These are phyloP conservation scores for Theretra japonica DNA, from an alignment of 2,888 invertebrate species.

Conservation along the genomic window DNA sequence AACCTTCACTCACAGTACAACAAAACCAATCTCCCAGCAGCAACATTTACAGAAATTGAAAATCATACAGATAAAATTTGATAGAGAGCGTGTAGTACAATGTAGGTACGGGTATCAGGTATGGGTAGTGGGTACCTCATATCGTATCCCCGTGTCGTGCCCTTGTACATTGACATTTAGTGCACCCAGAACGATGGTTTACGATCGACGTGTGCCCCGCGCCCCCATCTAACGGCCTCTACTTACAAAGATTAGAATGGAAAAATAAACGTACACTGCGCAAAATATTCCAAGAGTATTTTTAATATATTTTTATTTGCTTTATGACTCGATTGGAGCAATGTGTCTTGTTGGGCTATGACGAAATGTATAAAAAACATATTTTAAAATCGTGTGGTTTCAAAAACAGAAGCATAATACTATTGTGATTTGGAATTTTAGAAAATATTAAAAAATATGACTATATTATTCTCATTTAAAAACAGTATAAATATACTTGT, in stretches of 20 bases:
- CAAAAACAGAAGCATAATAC: too few species aligned
- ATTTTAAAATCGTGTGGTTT: too few species aligned
- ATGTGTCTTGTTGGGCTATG: too few species aligned
- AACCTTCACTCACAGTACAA: too few species aligned
- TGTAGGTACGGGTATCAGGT: slow-evolving; percentile 22
- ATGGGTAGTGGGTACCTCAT: neutral
- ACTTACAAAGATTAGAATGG: slow-evolving; percentile 39
- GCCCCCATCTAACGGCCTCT: slow-evolving; percentile 41
- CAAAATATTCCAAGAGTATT: slow-evolving; percentile 18
- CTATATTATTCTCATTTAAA: too few species aligned
- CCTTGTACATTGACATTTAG: slow-evolving; percentile 71
- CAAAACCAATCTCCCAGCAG: too few species aligned
- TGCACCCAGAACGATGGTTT: slow-evolving; percentile 66
- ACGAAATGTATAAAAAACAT: too few species aligned
- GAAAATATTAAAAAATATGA: too few species aligned
- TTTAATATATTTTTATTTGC: slow-evolving; percentile 18
- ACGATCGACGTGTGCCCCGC: slow-evolving; percentile 50
- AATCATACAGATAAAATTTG: slow-evolving; percentile 11
- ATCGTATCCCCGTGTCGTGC: slow-evolving; percentile 21
- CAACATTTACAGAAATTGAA: neutral
- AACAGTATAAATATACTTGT: too few species aligned
- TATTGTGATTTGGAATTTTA: too few species aligned
- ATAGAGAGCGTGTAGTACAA: slow-evolving; percentile 17
- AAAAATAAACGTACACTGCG: slow-evolving; percentile 29
- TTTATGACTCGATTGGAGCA: neutral